These are phyloP conservation scores for Drosophila nikananu DNA, from an alignment of 1,140 invertebrate genomes.

Conservation along the genomic window DNA sequence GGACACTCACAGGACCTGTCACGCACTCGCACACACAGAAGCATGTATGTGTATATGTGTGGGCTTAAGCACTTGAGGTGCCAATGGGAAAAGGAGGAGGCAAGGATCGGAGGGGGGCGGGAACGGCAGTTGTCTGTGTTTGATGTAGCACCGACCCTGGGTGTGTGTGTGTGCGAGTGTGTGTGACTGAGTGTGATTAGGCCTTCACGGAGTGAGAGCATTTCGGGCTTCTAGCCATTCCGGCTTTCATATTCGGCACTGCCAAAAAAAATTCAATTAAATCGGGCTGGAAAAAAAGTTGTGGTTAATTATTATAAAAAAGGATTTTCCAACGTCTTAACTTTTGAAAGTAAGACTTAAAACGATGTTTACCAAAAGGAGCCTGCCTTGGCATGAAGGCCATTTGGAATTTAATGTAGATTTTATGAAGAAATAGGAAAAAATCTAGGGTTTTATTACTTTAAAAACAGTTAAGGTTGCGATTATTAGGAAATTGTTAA, in stretches of 20 bases:
- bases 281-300: neutral
- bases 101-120: neutral
- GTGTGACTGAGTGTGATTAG: constrained; percentile 66
- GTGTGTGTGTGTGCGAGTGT: neutral
- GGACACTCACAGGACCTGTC: constrained; percentile 40
- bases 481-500: neutral
- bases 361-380: no score
- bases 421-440: neutral
- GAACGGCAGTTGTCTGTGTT: constrained; percentile 55
- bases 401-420: neutral
- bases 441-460: neutral
- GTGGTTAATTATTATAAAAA: neutral
- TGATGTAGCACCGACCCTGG: constrained; percentile 53
- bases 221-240: constrained; percentile 29
- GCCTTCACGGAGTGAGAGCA: constrained; percentile 37
- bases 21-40: constrained; percentile 15
- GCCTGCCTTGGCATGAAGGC: neutral
- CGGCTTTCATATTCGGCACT: constrained; percentile 21
- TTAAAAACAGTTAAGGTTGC: neutral
- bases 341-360: no score
- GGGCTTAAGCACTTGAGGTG: constrained; percentile 76
- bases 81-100: constrained; percentile 54
- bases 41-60: neutral
- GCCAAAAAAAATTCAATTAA: neutral
- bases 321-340: no score